Conservation (phyloP, 2,113 vertebrate genomes). For the Phaetusa simplex region DNA sequence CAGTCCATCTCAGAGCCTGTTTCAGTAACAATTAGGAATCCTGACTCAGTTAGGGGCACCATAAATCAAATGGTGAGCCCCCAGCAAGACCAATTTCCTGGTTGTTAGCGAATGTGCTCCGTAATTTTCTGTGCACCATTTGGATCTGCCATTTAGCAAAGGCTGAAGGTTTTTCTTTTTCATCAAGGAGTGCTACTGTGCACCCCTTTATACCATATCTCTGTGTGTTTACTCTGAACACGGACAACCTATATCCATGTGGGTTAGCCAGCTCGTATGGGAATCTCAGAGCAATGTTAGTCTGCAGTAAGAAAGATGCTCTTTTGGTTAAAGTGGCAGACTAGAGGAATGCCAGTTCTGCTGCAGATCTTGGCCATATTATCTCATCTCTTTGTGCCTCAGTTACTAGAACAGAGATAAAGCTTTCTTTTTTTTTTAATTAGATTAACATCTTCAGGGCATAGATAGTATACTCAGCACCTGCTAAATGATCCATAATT, state of each 20-base stretch:
- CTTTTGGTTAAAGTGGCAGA: not conserved
- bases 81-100: conserved; percentile 30
- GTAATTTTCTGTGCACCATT: not conserved
- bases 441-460: not conserved
- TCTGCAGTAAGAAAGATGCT: not conserved
- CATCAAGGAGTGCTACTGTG: not conserved
- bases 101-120: not conserved
- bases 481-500: not conserved
- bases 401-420: not conserved
- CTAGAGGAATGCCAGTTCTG: not conserved
- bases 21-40: not conserved
- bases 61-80: conserved; percentile 39
- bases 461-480: not conserved
- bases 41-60: not conserved
- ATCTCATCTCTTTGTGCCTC: not conserved
- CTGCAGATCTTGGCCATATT: not conserved
- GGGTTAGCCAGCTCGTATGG: not conserved
- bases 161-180: not conserved
- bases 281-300: not conserved
- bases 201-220: not conserved
- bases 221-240: not conserved
- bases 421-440: fast-evolving
- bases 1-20: not conserved
- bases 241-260: not conserved
- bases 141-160: not conserved